These are phyloP conservation scores for Gorsachius goisagi DNA, from an alignment of 2,113 vertebrate species.

Conservation along the genomic window DNA sequence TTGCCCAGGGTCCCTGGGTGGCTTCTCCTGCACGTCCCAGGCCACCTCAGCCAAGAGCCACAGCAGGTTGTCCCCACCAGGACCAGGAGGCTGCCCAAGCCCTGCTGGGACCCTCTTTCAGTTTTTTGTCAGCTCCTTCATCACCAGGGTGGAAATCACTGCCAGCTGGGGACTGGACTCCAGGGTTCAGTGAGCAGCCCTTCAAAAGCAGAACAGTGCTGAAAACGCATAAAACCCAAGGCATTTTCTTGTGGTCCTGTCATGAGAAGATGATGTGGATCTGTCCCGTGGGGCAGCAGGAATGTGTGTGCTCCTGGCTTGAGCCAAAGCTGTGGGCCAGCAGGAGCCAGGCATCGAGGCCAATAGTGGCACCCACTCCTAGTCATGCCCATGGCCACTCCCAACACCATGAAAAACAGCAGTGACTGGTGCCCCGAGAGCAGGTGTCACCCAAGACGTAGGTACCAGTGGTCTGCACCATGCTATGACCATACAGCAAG, in stretches of 20 bases:
- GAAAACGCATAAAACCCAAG: background rate
- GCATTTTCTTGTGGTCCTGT: background rate
- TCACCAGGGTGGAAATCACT: background rate
- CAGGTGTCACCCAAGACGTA: fast-evolving
- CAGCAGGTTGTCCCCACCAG: background rate
- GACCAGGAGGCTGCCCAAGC: background rate
- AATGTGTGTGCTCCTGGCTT: background rate
- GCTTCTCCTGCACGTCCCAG: background rate
- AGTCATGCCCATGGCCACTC: fast-evolving
- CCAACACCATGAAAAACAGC: fast-evolving
- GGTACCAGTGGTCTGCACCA: background rate
- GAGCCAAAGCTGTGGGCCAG: background rate
- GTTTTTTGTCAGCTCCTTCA: background rate
- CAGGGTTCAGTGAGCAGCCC: background rate
- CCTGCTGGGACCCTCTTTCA: background rate
- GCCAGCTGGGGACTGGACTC: background rate
- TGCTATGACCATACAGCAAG: fast-evolving
- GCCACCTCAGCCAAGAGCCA: background rate
- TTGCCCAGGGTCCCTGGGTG: background rate
- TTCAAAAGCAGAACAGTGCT: background rate
- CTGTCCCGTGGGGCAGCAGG: background rate
- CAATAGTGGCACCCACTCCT: fast-evolving
- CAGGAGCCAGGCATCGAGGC: fast-evolving
- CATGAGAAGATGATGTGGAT: background rate
- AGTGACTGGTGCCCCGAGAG: fast-evolving